A percentile compares a stretch with the other conserved stretches of the same genome.
These are phyloP conservation scores for Smittia sp. DNA, from an alignment of 2,888 invertebrate genomes.

Conservation along the genomic window DNA sequence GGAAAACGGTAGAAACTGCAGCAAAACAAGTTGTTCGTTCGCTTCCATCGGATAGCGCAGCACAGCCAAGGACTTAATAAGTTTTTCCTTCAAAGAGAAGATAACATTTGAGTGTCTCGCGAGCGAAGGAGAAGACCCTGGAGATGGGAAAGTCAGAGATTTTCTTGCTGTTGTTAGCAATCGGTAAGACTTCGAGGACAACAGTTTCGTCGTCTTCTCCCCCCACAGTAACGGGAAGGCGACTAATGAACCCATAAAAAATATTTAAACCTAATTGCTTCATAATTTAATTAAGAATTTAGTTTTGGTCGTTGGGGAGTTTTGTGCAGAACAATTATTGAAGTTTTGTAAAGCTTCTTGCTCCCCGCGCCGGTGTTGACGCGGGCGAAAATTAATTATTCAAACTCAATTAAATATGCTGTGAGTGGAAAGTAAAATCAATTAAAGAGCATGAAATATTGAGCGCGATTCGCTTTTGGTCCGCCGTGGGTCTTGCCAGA, in stretches of 20 bases:
- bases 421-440: constrained; percentile 9
- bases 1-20: no score
- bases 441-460: constrained; percentile 12
- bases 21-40: no score
- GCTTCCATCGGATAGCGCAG: no score
- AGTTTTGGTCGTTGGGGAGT: neutral
- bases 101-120: no score
- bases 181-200: constrained; percentile 18
- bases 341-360: neutral
- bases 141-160: constrained; percentile 24
- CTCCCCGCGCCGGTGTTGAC: neutral
- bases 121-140: neutral
- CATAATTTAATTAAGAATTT: constrained; percentile 13
- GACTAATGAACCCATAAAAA: neutral
- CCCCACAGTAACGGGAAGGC: no score
- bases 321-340: neutral
- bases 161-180: constrained; percentile 20
- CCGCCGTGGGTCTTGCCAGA: neutral
- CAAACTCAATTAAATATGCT: constrained; percentile 11
- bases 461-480: neutral
- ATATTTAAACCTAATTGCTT: neutral
- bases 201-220: neutral
- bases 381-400: neutral
- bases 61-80: no score
- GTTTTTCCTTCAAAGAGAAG: no score